Evolutionary conservation across 1,140 invertebrate genomes (phyloP).

Genomic region (honey bee (Apis mellifera)): Amel_HAv3.1 CM009934.2:10952501-10953000

Average conservation of each 20-base stretch:
- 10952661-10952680: too few relatives aligned
- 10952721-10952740: too few relatives aligned
- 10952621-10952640: too few relatives aligned
- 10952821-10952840: slow-evolving; percentile 10
- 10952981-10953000: background rate
- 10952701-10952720: too few relatives aligned
- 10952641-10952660: too few relatives aligned
- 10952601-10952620: too few relatives aligned
- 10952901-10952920: background rate
- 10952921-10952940: background rate
- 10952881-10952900: slow-evolving; percentile 53
- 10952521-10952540: slow-evolving; percentile 32
- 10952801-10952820: slow-evolving; percentile 64
- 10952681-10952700: too few relatives aligned
- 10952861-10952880: slow-evolving; percentile 1
- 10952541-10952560: slow-evolving; percentile 29
- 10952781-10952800: background rate
- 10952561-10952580: slow-evolving; percentile 33
- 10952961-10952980: background rate
- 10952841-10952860: slow-evolving; percentile 54
- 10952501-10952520: slow-evolving; percentile 24
- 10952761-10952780: background rate
- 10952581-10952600: background rate
- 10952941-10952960: background rate
- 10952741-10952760: too few relatives aligned